phyloP scores from a whole-genome alignment of 2,113 vertebrate species.

The Nibea albiflora region DNA sequence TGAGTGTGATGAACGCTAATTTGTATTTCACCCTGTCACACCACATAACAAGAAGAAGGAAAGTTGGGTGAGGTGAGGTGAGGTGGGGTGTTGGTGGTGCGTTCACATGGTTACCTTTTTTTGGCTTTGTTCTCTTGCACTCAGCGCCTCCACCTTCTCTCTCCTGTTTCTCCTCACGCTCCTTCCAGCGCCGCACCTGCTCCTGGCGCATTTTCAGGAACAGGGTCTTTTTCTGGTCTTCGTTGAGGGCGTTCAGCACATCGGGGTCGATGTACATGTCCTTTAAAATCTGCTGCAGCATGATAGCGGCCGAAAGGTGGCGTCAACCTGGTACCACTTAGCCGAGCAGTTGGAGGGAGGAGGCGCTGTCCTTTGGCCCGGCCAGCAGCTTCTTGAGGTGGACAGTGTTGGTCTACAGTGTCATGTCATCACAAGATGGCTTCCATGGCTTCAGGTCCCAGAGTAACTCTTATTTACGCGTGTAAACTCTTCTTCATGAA shows the following conservation, averaged over 20 bases:
- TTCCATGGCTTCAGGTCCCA: conserved; percentile 10
- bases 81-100: neutral
- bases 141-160: conserved; percentile 57
- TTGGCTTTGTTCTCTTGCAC: conserved; percentile 65
- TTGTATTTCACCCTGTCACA: conserved; percentile 18
- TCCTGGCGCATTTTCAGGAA: conserved; percentile 88
- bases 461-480: neutral
- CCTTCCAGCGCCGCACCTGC: conserved; percentile 86
- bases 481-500: conserved; percentile 1
- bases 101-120: conserved; percentile 74
- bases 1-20: conserved; percentile 22
- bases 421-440: conserved; percentile 53
- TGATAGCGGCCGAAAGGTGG: conserved; percentile 51
- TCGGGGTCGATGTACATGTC: conserved; percentile 88
- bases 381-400: conserved; percentile 54
- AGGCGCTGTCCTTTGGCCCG: conserved; percentile 33
- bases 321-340: conserved; percentile 8
- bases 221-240: conserved; percentile 87
- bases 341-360: conserved; percentile 9
- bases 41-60: conserved; percentile 12
- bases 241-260: conserved; percentile 83
- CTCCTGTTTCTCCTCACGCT: conserved; percentile 83
- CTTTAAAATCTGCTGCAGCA: conserved; percentile 88
- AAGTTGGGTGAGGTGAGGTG: neutral
- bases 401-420: conserved; percentile 43